Percentiles rank a stretch among this genome's conserved stretches.
Evolutionary conservation across 2,113 vertebrate genomes (phyloP).

Genomic region (Marmota flaviventris): DNA sequence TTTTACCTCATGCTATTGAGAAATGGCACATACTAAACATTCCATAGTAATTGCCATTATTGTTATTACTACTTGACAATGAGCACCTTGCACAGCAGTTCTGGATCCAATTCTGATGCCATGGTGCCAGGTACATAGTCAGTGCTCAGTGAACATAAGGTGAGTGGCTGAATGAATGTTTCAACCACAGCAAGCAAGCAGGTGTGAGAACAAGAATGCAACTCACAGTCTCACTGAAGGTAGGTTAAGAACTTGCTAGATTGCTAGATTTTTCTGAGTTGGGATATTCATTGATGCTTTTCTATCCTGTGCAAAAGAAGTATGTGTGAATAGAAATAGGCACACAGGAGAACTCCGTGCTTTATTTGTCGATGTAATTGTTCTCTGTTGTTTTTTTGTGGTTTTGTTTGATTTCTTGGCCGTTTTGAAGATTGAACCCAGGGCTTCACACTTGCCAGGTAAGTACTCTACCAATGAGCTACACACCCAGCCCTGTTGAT

Average conservation of each 20-base stretch:
- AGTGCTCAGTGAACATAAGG: neutral
- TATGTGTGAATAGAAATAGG: neutral
- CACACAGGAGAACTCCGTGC: neutral
- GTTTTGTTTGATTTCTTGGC: no score
- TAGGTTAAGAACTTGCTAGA: neutral
- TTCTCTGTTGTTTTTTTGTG: neutral
- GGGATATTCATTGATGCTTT: neutral
- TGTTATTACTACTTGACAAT: neutral
- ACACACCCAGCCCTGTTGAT: neutral
- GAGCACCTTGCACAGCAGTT: neutral
- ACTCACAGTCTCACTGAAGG: neutral
- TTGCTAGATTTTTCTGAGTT: neutral
- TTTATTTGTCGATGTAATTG: neutral
- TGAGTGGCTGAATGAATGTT: neutral
- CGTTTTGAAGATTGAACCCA: neutral
- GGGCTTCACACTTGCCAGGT: neutral
- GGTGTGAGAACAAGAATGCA: neutral
- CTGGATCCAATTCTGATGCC: neutral
- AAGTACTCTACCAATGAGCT: neutral
- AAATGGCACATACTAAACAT: neutral
- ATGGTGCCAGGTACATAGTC: neutral
- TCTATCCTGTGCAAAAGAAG: neutral
- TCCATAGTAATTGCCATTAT: neutral
- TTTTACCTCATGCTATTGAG: neutral
- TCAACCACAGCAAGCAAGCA: neutral